phyloP scores from a whole-genome alignment of 2,888 invertebrate species.

The Zygaena filipendulae region DNA sequence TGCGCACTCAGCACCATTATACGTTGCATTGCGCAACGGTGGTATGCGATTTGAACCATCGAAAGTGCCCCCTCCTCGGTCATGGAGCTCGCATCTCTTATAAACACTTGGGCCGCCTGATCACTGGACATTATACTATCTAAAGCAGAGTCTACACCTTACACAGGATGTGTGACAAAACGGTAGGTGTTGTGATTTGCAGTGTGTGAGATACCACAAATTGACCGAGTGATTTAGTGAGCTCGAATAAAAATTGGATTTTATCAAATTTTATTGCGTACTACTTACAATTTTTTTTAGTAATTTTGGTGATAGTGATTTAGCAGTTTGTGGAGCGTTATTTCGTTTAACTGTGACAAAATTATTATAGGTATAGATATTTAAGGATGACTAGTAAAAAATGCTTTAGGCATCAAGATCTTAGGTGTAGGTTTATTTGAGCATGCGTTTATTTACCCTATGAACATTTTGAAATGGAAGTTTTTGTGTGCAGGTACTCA shows the following conservation, averaged over 20 bases:
- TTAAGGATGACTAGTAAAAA: no score
- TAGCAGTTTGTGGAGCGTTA: no score
- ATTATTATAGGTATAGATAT: no score
- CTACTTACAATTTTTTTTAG: no score
- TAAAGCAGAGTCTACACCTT: conserved; percentile 39
- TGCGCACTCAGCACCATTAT: conserved; percentile 52
- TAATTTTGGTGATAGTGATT: no score
- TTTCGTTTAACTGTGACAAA: no score
- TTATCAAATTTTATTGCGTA: no score
- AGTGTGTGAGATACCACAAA: conserved; percentile 19
- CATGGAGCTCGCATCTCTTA: conserved; percentile 58
- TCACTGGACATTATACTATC: conserved; percentile 55
- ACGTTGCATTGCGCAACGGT: conserved; percentile 54
- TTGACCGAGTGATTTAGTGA: conserved; percentile 37
- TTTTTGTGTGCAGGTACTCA: conserved; percentile 55
- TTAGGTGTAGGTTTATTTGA: conserved; percentile 11
- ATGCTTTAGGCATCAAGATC: no score
- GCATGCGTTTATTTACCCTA: no score
- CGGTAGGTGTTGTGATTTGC: conserved; percentile 44
- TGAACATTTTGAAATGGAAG: no score
- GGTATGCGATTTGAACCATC: conserved; percentile 56
- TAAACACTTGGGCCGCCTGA: conserved; percentile 58
- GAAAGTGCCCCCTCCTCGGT: conserved; percentile 66
- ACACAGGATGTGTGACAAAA: conserved; percentile 58
- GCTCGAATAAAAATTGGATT: conserved; percentile 13